Percentiles rank a stretch among this genome's conserved stretches.
phyloP scores from a whole-genome alignment of 2,797 vertebrate species.

The Pyrocephalus nanus region DNA sequence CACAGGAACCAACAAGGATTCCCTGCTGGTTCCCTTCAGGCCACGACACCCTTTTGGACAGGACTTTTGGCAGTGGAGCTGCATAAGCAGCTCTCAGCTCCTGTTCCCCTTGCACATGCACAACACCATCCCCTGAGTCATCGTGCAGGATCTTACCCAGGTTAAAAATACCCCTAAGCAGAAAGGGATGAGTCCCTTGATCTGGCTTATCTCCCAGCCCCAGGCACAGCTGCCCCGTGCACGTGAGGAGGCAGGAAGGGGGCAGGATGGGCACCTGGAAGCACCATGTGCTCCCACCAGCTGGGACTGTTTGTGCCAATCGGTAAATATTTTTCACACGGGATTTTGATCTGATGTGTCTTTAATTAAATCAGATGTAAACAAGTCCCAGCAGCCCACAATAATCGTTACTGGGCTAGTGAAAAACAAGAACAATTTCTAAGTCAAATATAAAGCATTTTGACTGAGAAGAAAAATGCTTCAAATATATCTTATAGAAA shows the following conservation, averaged over 20 bases:
- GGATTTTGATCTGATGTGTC: background rate
- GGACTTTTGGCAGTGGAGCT: background rate
- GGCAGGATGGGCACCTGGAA: background rate
- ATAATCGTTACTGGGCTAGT: background rate
- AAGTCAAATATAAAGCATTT: background rate
- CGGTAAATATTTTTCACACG: background rate
- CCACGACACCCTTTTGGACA: background rate
- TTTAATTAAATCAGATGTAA: background rate
- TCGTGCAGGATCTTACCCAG: background rate
- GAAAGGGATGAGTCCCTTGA: conserved; percentile 39
- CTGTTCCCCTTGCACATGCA: background rate
- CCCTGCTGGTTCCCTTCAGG: background rate
- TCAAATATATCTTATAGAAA: background rate
- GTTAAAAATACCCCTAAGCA: conserved; percentile 53
- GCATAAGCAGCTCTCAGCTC: background rate
- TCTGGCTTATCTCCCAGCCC: conserved; percentile 11
- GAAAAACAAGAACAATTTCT: background rate
- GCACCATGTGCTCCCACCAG: background rate
- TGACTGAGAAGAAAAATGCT: background rate
- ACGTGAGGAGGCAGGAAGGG: background rate
- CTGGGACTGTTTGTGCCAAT: background rate
- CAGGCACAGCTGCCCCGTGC: background rate
- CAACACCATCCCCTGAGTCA: background rate
- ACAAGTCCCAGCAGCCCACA: background rate
- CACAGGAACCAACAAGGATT: background rate